Conservation (phyloP, 2,888 invertebrate species). For the Drosophila mayaguana region DNA sequence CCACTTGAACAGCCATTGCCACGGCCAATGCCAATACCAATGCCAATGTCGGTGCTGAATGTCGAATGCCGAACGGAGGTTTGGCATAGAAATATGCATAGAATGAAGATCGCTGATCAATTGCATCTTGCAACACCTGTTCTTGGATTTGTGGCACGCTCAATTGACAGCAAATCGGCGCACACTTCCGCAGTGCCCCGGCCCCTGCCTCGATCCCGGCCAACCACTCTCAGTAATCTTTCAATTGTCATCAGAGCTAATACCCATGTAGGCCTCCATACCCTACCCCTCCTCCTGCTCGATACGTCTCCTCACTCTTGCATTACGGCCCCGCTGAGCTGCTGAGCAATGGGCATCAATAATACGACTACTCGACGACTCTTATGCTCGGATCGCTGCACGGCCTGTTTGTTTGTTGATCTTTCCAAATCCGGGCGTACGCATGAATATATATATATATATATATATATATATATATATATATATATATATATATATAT, state of each 20-base stretch:
- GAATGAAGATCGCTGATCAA: slow-evolving; percentile 14
- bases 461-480: not conserved
- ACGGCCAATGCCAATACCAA: slow-evolving; percentile 22
- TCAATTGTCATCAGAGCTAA: slow-evolving; percentile 58
- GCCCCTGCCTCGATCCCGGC: not conserved
- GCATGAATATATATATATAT: slow-evolving; percentile 46
- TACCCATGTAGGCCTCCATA: slow-evolving; percentile 54
- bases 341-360: not conserved
- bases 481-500: not conserved
- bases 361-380: slow-evolving; percentile 19
- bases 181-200: slow-evolving; percentile 57
- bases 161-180: slow-evolving; percentile 47
- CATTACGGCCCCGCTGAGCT: not conserved
- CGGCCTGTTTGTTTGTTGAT: slow-evolving; percentile 58
- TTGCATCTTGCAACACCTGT: slow-evolving; percentile 21
- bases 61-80: slow-evolving; percentile 4
- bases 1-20: slow-evolving; percentile 13
- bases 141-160: slow-evolving; percentile 20
- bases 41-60: not conserved
- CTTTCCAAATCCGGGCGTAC: slow-evolving; percentile 37
- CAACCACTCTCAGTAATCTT: slow-evolving; percentile 42
- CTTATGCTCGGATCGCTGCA: slow-evolving; percentile 13
- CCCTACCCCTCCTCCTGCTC: not conserved
- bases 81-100: slow-evolving; percentile 12
- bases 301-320: too few relatives aligned